Base-by-base conservation (phyloP, 2,888 invertebrate genomes). In the Acleris cristana region DNA sequence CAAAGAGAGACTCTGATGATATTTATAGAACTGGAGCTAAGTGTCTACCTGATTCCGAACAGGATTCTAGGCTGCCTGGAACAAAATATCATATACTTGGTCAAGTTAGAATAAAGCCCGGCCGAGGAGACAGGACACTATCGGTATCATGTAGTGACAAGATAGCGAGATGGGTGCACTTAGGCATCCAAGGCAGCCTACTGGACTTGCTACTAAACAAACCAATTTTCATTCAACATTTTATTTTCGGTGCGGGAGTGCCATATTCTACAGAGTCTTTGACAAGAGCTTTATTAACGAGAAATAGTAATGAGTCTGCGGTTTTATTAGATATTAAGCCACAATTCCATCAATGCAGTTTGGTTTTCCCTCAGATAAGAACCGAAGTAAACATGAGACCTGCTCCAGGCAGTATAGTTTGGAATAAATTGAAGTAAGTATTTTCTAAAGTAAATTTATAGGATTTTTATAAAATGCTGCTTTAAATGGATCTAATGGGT, bases 111-210 rank as follows among this genome's bases (percentile, higher is more conserved):
- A 98, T 96, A 0, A 99, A 99, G 86, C 98, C 98, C 34, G 98
- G 98, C 0, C 93, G 98, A 78, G 99, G 99, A 0, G 96, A 97
- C 81, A 95, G 95, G 57, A 98, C 99, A 0, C 84, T 97, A 52
- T 98, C 98, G 12, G 95, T 98, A 76, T 98, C 98, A 0, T 99
- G 99, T 85, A 98, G 98, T 85, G 99, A 99, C 87, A 99, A 99
- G 93, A 90, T 99, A 16, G 95, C 98, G 3, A 95, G 96, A 77
- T 99, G 99, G 99, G 95, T 96, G 79, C 91, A 96, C 69, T 81
- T 98, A 44, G 98, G 99, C 0, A 82, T 97, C 30, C 98, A 97
- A 91, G 98, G 99, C 4, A 95, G 96, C 4, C 87, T 99, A 4
- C 81, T 98, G 57, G 95, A 95, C 70, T 84, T 95, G 69, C 82